Evolutionary conservation across 2,113 vertebrate genomes (phyloP), one percentile per base, ranked within the genome.

Genomic region (Pardalotus punctatus): DNA sequence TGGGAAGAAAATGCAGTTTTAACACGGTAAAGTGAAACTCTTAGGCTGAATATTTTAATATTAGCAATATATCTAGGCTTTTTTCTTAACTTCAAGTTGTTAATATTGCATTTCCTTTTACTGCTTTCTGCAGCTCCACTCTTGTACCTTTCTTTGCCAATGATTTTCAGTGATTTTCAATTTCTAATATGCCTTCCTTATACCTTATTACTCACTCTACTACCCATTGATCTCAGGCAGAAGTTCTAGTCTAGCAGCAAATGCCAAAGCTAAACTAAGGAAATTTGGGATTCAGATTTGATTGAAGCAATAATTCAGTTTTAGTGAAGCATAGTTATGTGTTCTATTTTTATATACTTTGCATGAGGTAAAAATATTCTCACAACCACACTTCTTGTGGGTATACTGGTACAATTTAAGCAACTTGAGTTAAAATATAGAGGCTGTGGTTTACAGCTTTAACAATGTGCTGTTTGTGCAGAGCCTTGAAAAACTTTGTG

Each of bases 21-120:
- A 78, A 36, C 2, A 5, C 2, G 2, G 0, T 25, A 28, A n/a
- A 47, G 14, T 53, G 16, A 15, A 93, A 83, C 3, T 56, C 27
- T 56, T 10, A 17, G 13, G 11, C 9, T 78, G 31, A 73, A 61
- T 22, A 53, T 47, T 73, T 73, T 77, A 69, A 57, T 25, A 15
- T 47, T 69, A 57, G 3, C 5, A 36, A 23, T 57, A 48, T 43
- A 19, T 3, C 1, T 56, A 36, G 8, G 3, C 7, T 10, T 0
- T 29, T 21, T 28, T 6, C 9, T 62, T 67, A 40, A 54, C 27
- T 89, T 87, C 23, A 42, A 43, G 11, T 73, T 5, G 1, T 16
- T 80, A 62, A 28, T 28, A 40, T 4, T 42, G 9, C 29, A 36
- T 42, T 87, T 56, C 7, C 9, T 84, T 60, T 40, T 48, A 47